phyloP scores from a whole-genome alignment of 2,113 vertebrate genomes.

The Rhinolophus ferrumequinum region DNA sequence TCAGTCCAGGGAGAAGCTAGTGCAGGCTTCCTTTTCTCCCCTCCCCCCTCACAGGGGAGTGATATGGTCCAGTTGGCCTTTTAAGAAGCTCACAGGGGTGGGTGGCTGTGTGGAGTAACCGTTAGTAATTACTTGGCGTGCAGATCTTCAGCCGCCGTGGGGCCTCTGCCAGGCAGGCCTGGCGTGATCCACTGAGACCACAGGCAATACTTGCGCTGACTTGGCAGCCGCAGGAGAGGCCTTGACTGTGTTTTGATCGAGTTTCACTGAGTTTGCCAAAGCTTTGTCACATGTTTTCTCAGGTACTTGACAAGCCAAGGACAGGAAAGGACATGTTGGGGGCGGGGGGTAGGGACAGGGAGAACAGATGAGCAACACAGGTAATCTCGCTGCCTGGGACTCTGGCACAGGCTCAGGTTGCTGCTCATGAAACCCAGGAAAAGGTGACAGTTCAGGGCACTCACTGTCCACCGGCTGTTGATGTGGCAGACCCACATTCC shows the following conservation, averaged over 20 bases:
- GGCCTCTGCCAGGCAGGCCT: not conserved
- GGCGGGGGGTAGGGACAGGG: not conserved
- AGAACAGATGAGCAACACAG: not conserved
- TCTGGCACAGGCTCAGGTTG: not conserved
- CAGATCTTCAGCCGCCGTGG: not conserved
- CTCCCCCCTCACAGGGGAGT: not conserved
- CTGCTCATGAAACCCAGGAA: not conserved
- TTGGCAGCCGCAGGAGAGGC: not conserved
- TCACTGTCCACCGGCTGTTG: not conserved
- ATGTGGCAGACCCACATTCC: not conserved
- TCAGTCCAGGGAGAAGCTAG: not conserved
- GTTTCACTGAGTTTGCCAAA: slow-evolving; percentile 59
- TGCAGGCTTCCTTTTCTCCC: not conserved
- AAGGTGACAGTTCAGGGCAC: not conserved
- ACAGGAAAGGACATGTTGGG: not conserved
- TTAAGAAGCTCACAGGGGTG: not conserved
- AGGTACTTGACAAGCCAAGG: slow-evolving; percentile 21
- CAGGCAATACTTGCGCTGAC: not conserved
- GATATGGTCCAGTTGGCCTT: not conserved
- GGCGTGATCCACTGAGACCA: not conserved
- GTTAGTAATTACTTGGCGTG: not conserved
- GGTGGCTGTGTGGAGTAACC: not conserved
- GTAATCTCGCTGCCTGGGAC: not conserved
- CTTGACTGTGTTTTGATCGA: slow-evolving; percentile 20
- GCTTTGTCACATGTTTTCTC: slow-evolving; percentile 31